These are phyloP conservation scores for Odontesthes bonariensis DNA, from an alignment of 2,113 vertebrate species.

Conservation along the genomic window DNA sequence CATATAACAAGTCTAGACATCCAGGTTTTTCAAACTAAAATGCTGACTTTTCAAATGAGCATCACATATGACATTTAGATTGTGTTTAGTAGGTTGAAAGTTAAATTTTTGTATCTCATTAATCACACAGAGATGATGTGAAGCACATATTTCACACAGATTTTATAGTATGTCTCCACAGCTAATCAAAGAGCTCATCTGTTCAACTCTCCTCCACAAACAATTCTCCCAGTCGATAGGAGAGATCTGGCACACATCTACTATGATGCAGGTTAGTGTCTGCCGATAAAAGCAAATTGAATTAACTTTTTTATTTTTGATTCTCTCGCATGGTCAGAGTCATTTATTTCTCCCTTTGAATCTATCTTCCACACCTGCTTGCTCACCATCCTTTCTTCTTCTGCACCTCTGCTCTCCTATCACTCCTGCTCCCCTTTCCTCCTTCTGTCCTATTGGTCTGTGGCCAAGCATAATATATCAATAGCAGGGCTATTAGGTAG, in stretches of 20 bases:
- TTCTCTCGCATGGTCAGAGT: conserved; percentile 25
- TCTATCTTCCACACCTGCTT: conserved; percentile 61
- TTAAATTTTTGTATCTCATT: conserved; percentile 57
- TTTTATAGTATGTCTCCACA: conserved; percentile 62
- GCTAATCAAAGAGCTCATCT: conserved; percentile 59
- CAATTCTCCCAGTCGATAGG: conserved; percentile 15
- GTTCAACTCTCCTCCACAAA: conserved; percentile 57
- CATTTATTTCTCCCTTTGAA: conserved; percentile 50
- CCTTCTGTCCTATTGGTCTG: conserved; percentile 61
- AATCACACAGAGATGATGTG: conserved; percentile 76
- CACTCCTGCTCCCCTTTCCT: conserved; percentile 57
- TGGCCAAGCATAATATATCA: conserved; percentile 63
- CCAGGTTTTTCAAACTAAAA: conserved; percentile 20
- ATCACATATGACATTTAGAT: conserved; percentile 51
- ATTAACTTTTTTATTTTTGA: conserved; percentile 30
- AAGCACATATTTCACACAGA: conserved; percentile 56
- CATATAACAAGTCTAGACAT: conserved; percentile 9
- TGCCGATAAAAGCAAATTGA: conserved; percentile 15
- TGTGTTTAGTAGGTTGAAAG: conserved; percentile 66
- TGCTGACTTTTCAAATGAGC: conserved; percentile 34
- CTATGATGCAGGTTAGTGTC: conserved; percentile 1
- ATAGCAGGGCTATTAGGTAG: conserved; percentile 51
- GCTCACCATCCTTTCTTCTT: conserved; percentile 61
- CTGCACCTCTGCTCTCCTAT: conserved; percentile 54
- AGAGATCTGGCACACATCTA: conserved; percentile 5